These are phyloP conservation scores for human DNA, from an alignment of 2,113 vertebrate genomes.

Conservation along the genomic window GRCh38 chr3:191858501-191859000, in stretches of 20 bases:
- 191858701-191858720: background rate
- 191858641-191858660: background rate
- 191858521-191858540: conserved; percentile 35
- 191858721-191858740: background rate
- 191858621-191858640: background rate
- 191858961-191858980: background rate
- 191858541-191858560: background rate
- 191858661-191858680: background rate
- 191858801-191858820: background rate
- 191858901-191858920: background rate
- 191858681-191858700: background rate
- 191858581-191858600: background rate
- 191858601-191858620: background rate
- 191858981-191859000: background rate
- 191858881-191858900: background rate
- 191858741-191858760: background rate
- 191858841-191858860: background rate
- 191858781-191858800: background rate
- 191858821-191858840: background rate
- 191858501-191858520: conserved; percentile 46
- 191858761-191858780: background rate
- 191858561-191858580: background rate
- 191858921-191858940: background rate
- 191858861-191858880: background rate
- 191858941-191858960: background rate